These are phyloP conservation scores for Macroteleia sp. DNA, from an alignment of 2,888 invertebrate species.

Conservation along the genomic window DNA sequence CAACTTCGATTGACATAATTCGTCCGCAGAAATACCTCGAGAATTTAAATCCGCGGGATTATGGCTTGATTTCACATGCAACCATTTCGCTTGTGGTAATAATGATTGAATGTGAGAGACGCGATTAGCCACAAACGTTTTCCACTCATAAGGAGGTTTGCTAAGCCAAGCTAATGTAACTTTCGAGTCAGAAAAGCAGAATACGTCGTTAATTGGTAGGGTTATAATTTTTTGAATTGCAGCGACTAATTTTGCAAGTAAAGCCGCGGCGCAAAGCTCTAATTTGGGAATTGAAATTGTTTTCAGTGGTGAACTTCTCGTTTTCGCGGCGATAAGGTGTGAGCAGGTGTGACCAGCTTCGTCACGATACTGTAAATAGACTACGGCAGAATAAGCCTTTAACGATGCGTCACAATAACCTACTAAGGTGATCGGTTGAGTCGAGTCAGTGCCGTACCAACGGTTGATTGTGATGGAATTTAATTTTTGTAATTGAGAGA, in stretches of 20 bases:
- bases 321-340: background rate
- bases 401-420: background rate
- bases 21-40: background rate
- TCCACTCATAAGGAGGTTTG: background rate
- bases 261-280: background rate
- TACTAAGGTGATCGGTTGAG: background rate
- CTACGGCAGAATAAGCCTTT: background rate
- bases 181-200: slow-evolving; percentile 2
- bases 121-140: background rate
- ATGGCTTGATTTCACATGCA: background rate
- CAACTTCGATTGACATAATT: background rate
- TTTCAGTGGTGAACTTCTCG: background rate
- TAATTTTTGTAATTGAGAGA: background rate
- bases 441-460: background rate
- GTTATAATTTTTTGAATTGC: background rate
- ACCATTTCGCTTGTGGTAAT: background rate
- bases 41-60: slow-evolving; percentile 8
- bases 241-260: background rate
- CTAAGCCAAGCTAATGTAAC: background rate
- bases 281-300: background rate
- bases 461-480: background rate
- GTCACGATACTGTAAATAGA: background rate
- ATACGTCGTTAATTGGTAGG: background rate
- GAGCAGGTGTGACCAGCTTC: background rate
- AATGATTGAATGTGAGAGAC: background rate